phyloP scores from a whole-genome alignment of 2,888 invertebrate species.

The Ophion costatus region DNA sequence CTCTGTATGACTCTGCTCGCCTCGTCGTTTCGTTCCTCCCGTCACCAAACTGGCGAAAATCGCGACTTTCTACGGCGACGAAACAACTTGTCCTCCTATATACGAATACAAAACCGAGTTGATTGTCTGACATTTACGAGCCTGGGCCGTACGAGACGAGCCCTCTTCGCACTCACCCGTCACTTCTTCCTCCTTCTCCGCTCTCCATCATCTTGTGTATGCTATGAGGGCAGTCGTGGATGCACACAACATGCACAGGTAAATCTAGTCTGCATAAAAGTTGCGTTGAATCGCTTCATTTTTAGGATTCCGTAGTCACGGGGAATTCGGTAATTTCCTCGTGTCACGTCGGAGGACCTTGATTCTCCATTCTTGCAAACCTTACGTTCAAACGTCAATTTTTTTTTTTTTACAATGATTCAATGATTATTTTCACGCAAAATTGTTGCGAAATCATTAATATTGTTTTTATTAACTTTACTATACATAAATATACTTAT shows the following conservation, averaged over 20 bases:
- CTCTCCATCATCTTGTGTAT: constrained; percentile 36
- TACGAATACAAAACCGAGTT: constrained; percentile 29
- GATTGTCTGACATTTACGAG: constrained; percentile 69
- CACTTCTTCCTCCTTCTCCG: constrained; percentile 23
- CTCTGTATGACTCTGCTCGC: constrained; percentile 20
- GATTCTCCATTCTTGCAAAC: no score
- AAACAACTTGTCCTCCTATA: constrained; percentile 47
- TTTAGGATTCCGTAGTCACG: no score
- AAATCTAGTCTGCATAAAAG: no score
- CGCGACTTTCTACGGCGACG: constrained; percentile 57
- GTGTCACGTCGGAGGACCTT: no score
- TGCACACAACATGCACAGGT: not conserved
- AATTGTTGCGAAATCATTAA: no score
- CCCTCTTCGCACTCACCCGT: constrained; percentile 55
- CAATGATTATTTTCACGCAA: no score
- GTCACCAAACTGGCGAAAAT: constrained; percentile 50
- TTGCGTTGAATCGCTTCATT: no score
- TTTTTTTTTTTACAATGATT: no score
- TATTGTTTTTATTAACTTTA: no score
- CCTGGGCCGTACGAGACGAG: constrained; percentile 37
- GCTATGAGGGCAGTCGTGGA: constrained; percentile 45
- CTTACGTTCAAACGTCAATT: no score
- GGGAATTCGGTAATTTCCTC: no score
- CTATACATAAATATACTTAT: no score
- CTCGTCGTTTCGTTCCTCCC: constrained; percentile 37